A percentile compares a stretch with the other conserved stretches of the same genome.
Evolutionary conservation across 92 coral and sea anemone genomes (phyloP).

Genomic region (Nematostella vectensis): DNA sequence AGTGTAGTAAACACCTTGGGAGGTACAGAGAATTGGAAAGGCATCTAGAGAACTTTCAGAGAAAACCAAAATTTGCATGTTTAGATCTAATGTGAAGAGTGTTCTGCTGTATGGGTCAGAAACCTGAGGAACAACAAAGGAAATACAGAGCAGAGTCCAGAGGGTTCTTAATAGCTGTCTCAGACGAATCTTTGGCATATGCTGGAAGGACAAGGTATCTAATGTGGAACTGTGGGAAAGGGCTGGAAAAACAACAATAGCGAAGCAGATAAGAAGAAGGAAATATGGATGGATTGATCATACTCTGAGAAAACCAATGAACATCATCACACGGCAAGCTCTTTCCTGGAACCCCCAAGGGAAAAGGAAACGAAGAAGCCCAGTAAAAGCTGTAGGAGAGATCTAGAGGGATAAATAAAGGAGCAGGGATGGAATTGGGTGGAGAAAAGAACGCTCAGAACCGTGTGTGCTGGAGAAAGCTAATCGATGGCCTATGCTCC

Average conservation of each 20-base stretch:
- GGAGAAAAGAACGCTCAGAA: no score
- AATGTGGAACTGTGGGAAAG: neutral
- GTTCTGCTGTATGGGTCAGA: conserved; percentile 1
- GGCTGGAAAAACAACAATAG: neutral
- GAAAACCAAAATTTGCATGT: neutral
- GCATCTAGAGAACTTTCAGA: neutral
- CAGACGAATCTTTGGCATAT: neutral
- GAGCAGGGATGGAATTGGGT: no score
- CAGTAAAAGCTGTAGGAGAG: no score
- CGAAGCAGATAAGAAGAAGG: neutral
- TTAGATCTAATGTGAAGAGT: neutral
- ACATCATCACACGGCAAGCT: neutral
- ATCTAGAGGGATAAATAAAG: no score
- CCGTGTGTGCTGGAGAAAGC: no score
- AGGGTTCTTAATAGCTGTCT: neutral
- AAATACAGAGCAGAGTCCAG: neutral
- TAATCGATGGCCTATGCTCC: no score
- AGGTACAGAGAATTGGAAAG: conserved; percentile 6
- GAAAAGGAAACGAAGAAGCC: no score
- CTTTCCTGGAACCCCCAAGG: neutral
- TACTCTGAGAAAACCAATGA: neutral
- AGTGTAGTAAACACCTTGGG: neutral
- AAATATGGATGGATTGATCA: neutral
- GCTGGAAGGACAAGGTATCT: neutral
- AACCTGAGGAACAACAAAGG: neutral